Conservation (phyloP, 2,113 vertebrate genomes). For the Electrona antarctica region DNA sequence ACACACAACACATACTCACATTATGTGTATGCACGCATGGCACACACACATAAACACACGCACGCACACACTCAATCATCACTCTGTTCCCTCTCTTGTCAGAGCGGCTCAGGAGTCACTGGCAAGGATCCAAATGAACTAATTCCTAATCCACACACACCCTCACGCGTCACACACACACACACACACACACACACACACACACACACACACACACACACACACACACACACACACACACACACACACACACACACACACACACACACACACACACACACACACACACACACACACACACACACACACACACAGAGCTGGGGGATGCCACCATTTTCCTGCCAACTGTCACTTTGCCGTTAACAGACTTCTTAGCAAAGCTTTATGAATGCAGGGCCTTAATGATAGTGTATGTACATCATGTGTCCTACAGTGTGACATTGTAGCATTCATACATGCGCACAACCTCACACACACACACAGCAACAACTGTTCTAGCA, state of each 20-base stretch:
- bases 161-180: slow-evolving; percentile 2
- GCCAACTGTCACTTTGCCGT: slow-evolving; percentile 9
- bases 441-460: too few species aligned
- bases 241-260: slow-evolving; percentile 2
- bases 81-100: slow-evolving; percentile 19
- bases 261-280: slow-evolving; percentile 7
- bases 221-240: slow-evolving; percentile 14
- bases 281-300: slow-evolving; percentile 16
- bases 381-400: slow-evolving; percentile 4
- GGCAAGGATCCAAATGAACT: neutral
- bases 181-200: slow-evolving; percentile 10
- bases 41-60: neutral
- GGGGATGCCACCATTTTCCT: neutral
- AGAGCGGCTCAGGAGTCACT: slow-evolving; percentile 6
- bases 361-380: slow-evolving; percentile 18
- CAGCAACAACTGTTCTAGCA: neutral
- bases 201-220: slow-evolving; percentile 15
- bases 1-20: slow-evolving; percentile 5
- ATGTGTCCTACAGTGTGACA: neutral
- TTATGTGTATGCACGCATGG: neutral
- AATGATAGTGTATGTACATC: neutral
- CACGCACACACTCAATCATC: slow-evolving; percentile 11
- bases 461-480: neutral
- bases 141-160: neutral
- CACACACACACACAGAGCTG: slow-evolving; percentile 4